phyloP scores from a whole-genome alignment of 2,113 vertebrate species.

The Cromileptes altivelis region DNA sequence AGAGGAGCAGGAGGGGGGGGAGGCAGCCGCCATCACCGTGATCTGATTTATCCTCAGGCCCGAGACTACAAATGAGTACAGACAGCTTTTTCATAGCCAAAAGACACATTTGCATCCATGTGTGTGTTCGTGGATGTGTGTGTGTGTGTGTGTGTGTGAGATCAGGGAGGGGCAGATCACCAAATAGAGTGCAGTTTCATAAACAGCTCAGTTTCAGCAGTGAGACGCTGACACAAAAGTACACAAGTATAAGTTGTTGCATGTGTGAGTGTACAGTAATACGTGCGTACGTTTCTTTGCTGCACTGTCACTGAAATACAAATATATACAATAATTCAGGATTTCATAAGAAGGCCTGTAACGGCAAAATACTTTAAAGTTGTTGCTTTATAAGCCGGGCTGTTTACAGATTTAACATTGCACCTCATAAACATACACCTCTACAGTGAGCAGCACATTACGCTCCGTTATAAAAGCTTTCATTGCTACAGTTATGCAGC shows the following conservation, averaged over 20 bases:
- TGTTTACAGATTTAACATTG: constrained; percentile 33
- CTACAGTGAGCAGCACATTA: constrained; percentile 25
- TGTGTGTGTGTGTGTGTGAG: neutral
- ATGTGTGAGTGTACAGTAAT: neutral
- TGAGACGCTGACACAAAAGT: constrained; percentile 22
- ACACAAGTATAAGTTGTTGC: constrained; percentile 11
- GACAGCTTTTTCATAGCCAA: constrained; percentile 79
- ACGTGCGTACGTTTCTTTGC: neutral
- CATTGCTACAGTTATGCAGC: constrained; percentile 25
- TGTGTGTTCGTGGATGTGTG: constrained; percentile 40
- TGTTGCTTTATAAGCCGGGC: constrained; percentile 1
- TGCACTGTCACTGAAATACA: neutral
- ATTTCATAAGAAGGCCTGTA: constrained; percentile 33
- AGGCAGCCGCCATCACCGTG: constrained; percentile 41
- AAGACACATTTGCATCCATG: constrained; percentile 77
- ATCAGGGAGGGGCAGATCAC: neutral
- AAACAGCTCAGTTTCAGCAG: constrained; percentile 54
- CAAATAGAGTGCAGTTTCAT: constrained; percentile 44
- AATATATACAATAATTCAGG: neutral
- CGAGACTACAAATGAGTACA: constrained; percentile 78
- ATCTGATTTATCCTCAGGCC: constrained; percentile 75
- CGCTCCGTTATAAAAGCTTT: constrained; percentile 29
- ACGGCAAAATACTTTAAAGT: neutral
- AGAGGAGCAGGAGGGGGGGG: constrained; percentile 13
- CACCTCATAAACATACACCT: constrained; percentile 41